Evolutionary conservation across 1,140 invertebrate species (phyloP).

Genomic region (Drosophila kepulauana): DNA sequence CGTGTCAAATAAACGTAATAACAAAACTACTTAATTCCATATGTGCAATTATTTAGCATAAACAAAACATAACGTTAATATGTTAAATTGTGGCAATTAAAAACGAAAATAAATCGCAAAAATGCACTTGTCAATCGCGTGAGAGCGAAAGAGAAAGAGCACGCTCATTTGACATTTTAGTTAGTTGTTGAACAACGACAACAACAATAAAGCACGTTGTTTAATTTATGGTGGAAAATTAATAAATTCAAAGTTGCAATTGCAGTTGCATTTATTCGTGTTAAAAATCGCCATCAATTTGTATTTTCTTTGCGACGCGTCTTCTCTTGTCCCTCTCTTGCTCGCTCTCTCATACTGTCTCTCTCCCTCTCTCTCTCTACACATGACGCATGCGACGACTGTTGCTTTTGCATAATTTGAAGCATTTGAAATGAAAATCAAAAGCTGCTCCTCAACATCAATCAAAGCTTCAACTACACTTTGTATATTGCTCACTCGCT

Average conservation of each 20-base stretch:
- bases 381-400: conserved; percentile 39
- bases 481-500: conserved; percentile 8
- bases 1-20: conserved; percentile 23
- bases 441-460: conserved; percentile 29
- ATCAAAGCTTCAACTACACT: conserved; percentile 46
- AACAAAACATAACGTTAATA: conserved; percentile 21
- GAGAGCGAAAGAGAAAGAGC: conserved; percentile 7
- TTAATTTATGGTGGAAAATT: conserved; percentile 62
- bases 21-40: conserved; percentile 47
- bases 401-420: conserved; percentile 37
- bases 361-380: background rate
- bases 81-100: conserved; percentile 11
- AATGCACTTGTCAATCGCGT: conserved; percentile 53
- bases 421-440: conserved; percentile 35
- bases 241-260: conserved; percentile 49
- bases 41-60: conserved; percentile 70
- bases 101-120: conserved; percentile 33
- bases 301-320: conserved; percentile 31
- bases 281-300: conserved; percentile 53
- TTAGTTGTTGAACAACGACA: conserved; percentile 49
- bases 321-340: background rate
- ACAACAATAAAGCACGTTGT: conserved; percentile 30
- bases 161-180: conserved; percentile 58
- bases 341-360: background rate
- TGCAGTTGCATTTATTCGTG: conserved; percentile 40